Evolutionary conservation across 2,888 invertebrate genomes (phyloP).

Genomic region (Homarus gammarus): DNA sequence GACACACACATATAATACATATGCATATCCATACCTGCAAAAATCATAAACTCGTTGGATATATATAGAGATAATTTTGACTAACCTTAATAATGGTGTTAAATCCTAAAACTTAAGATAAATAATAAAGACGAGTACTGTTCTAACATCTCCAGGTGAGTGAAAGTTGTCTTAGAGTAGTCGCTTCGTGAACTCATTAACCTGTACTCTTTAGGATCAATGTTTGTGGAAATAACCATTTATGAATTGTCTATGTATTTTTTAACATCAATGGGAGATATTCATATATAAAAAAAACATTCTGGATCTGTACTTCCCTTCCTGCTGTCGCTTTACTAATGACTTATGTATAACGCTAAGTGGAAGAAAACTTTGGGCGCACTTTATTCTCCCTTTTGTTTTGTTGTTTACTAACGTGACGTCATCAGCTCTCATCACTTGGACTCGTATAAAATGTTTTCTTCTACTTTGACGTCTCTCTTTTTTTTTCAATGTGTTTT

Average conservation of each 20-base stretch:
- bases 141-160: neutral
- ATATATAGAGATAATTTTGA: too few relatives aligned
- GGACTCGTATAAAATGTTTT: neutral
- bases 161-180: slow-evolving; percentile 3
- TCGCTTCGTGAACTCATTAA: neutral
- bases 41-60: too few relatives aligned
- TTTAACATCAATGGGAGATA: neutral
- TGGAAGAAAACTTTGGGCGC: neutral
- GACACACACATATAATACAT: too few relatives aligned
- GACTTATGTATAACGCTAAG: neutral
- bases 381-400: too few relatives aligned
- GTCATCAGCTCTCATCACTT: neutral
- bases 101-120: too few relatives aligned
- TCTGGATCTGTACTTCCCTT: slow-evolving; percentile 4
- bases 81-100: too few relatives aligned
- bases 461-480: neutral
- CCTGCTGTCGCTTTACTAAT: neutral
- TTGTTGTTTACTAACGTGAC: neutral
- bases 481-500: neutral
- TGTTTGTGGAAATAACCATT: neutral
- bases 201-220: neutral
- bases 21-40: too few relatives aligned
- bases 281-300: neutral
- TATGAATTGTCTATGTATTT: neutral
- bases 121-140: too few relatives aligned